Base-by-base conservation (phyloP, 2,888 invertebrate genomes). In the Chirona hameri region DNA sequence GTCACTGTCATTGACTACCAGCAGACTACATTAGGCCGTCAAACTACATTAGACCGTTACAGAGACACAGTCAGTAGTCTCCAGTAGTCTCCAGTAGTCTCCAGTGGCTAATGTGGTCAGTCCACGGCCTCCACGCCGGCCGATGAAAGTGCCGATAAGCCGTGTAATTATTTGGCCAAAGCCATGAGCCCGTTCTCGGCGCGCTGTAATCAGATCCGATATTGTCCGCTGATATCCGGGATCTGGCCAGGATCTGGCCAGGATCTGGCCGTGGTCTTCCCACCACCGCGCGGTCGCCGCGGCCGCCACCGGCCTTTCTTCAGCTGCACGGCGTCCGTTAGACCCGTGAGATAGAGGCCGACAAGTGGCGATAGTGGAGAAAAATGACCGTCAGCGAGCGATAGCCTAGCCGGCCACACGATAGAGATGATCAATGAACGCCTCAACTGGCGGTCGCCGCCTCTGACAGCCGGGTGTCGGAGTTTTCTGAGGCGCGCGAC, bases 341-440 rank as follows among this genome's bases (percentile, higher is more conserved):
- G 46, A 21, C 46, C 24, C 24, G 76, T 2, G 76, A 39, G 76
- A 76, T 76, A 76, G 76, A 39, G 76, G 31, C 39, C 39, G 76
- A 76, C 76, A 76, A 76, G 76, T 9, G 46, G 39, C 24, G 76
- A 76, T 76, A 76, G 21, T 1, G 76, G 76, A 76, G 76, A 76
- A 76, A 76, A 76, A 76, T 76, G 76, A 46, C 76, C 24, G 21
- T 10, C 24, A 1, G 46, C 46, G 2, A 15, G n/a, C 24, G 76
- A 76, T 76, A 76, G 31, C 76, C 10, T 76, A 76, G 31, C 76
- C 10, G 14, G 29, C 7, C 76, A 21, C 39, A 21, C 46, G 76
- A 76, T 46, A 76, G 24, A 76, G 76, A 76, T 76, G 76, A 76
- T 76, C 76, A 76, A 76, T 76, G 76, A 24, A 18, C 39, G 31